These are phyloP conservation scores for Paramisgurnus dabryanus DNA, from an alignment of 2,113 vertebrate genomes.

Conservation along the genomic window DNA sequence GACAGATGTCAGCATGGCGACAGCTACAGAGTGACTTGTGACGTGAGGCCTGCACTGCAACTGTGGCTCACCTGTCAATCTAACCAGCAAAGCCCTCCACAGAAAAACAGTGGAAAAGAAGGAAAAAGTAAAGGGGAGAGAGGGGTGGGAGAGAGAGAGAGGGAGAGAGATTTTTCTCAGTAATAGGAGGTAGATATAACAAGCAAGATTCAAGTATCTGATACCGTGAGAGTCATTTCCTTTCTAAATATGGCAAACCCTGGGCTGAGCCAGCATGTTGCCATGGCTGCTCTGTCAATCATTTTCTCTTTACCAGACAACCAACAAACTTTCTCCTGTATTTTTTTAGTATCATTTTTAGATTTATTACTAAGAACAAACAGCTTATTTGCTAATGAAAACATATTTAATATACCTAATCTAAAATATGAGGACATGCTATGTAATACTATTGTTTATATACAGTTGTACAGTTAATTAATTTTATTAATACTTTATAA, in stretches of 20 bases:
- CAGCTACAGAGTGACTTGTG: slow-evolving; percentile 43
- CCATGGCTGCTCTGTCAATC: slow-evolving; percentile 40
- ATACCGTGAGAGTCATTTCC: slow-evolving; percentile 47
- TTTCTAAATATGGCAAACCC: slow-evolving; percentile 40
- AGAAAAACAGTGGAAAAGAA: neutral
- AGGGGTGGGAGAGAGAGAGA: neutral
- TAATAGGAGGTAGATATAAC: slow-evolving; percentile 33
- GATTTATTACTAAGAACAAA: too few relatives aligned
- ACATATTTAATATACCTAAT: too few relatives aligned
- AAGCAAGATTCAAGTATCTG: slow-evolving; percentile 47
- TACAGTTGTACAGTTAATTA: too few relatives aligned
- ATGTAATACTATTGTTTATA: too few relatives aligned
- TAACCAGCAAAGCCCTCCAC: slow-evolving; percentile 27
- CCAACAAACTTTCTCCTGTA: neutral
- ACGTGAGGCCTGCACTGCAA: slow-evolving; percentile 45
- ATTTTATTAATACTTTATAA: too few relatives aligned
- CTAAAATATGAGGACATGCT: too few relatives aligned
- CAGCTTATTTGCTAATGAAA: neutral
- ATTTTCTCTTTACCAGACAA: neutral
- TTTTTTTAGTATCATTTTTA: too few relatives aligned
- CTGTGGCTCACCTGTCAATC: slow-evolving; percentile 45
- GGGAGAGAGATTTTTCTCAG: neutral
- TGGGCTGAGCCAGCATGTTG: slow-evolving; percentile 34
- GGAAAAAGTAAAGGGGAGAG: neutral
- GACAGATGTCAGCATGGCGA: slow-evolving; percentile 39